phyloP scores from a whole-genome alignment of 2,797 vertebrate species.

The Sebastes trivittatus region DNA sequence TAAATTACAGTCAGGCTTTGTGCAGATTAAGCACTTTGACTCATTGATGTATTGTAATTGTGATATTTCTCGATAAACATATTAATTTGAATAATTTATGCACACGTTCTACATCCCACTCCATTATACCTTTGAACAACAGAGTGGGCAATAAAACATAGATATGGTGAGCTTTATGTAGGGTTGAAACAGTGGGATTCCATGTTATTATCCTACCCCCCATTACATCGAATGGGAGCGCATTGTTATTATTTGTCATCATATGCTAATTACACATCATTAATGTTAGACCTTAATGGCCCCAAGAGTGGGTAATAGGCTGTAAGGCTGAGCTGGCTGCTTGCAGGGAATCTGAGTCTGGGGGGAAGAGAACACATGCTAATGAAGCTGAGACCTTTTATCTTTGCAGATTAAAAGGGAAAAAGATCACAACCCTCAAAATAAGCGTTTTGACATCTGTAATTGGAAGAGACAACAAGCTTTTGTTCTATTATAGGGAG shows the following conservation, averaged over 20 bases:
- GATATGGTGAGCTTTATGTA: slow-evolving; percentile 82
- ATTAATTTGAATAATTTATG: slow-evolving; percentile 85
- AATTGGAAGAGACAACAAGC: slow-evolving; percentile 87
- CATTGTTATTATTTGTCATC: slow-evolving; percentile 96
- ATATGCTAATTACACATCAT: slow-evolving; percentile 98
- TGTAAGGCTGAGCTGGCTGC: slow-evolving; percentile 84
- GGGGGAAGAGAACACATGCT: slow-evolving; percentile 83
- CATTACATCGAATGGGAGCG: slow-evolving; percentile 90
- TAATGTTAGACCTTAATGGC: slow-evolving; percentile 94
- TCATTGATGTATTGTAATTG: slow-evolving; percentile 75
- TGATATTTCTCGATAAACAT: slow-evolving; percentile 77
- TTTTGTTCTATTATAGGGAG: slow-evolving; percentile 81
- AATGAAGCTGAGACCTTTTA: slow-evolving; percentile 88
- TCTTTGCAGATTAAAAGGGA: slow-evolving; percentile 91
- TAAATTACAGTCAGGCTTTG: slow-evolving; percentile 64
- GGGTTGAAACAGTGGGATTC: slow-evolving; percentile 85
- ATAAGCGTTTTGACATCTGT: slow-evolving; percentile 88
- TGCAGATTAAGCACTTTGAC: slow-evolving; percentile 78
- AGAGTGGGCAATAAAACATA: slow-evolving; percentile 80
- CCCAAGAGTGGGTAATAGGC: slow-evolving; percentile 87
- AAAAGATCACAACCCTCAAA: slow-evolving; percentile 88
- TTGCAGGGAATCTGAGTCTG: slow-evolving; percentile 78
- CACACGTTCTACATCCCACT: slow-evolving; percentile 69
- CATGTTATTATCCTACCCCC: slow-evolving; percentile 94
- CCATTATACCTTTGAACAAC: slow-evolving; percentile 83